These are phyloP conservation scores for Dendropsophus ebraccatus DNA, from an alignment of 2,113 vertebrate species.

Conservation along the genomic window DNA sequence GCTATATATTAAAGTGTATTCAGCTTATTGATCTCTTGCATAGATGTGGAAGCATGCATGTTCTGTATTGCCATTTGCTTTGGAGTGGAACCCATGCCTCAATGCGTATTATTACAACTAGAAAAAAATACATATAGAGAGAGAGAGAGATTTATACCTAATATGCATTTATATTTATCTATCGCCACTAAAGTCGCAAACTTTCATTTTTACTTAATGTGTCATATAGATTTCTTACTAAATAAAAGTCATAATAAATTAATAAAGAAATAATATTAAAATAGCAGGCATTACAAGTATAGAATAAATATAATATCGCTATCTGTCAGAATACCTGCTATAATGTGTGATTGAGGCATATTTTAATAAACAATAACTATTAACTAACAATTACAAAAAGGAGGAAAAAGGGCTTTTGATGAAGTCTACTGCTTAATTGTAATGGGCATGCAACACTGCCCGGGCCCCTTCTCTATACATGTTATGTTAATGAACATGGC, in stretches of 20 bases:
- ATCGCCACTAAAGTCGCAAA: background rate
- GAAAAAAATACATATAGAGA: background rate
- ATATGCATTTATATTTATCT: background rate
- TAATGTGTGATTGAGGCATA: background rate
- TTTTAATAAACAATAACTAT: background rate
- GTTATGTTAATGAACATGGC: slow-evolving; percentile 28
- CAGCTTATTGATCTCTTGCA: slow-evolving; percentile 28
- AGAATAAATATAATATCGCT: background rate
- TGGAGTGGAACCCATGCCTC: background rate
- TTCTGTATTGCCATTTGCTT: background rate
- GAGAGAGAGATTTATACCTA: background rate
- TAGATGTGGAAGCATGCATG: background rate
- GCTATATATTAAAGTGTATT: slow-evolving; percentile 41
- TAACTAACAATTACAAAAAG: slow-evolving; percentile 31
- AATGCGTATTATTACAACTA: background rate
- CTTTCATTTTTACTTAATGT: background rate
- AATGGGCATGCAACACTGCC: background rate
- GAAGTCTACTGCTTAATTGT: background rate
- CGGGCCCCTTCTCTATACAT: slow-evolving; percentile 30
- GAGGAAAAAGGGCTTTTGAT: background rate
- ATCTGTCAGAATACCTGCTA: background rate
- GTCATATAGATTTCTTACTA: background rate
- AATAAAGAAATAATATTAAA: background rate
- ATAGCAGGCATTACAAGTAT: background rate
- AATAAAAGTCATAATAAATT: background rate